Evolutionary conservation across 2,113 vertebrate genomes (phyloP), one percentile per base, ranked within the genome.

Genomic region (Pituophis catenifer): DNA sequence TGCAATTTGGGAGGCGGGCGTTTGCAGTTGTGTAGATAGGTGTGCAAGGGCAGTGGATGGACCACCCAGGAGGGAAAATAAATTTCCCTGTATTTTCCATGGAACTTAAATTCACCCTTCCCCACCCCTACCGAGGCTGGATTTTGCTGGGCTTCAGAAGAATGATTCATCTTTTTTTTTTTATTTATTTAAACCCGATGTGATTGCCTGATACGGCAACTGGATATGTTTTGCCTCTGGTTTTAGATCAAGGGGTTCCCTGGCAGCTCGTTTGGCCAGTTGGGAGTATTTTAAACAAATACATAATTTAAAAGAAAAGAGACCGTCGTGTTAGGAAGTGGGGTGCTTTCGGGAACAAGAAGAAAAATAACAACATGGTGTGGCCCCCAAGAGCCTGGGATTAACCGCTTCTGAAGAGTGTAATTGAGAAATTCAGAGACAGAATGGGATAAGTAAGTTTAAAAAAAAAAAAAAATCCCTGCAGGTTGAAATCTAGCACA

Each of bases 361-460:
- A 26, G 15, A 7, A 54, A n/a, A n/a, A 81, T 21, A 19, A 81
- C 70, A 3, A 8, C 38, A 15, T 19, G 7, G 15, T 38, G 15
- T 8, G 15, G 70, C 0, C 26, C 26, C 29, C 0, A 0, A 33
- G 29, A 15, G 29, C 5, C 1, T n/a, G 29, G 33, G 75, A 81
- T 81, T 21, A 21, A 44, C 17, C 8, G 3, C 21, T 81, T 81
- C 33, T 81, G 33, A 17, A 81, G 33, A 21, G 33, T 21, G 9
- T 21, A 38, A 81, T 7, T 75, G 65, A 75, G 65, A 33, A 17
- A 75, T 75, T 7, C 65, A 33, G n/a, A 81, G 70, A 33, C 12
- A 75, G n/a, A 81, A 44, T 81, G 75, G 33, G 75, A 81, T 21
- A 81, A 21, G 8, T 29, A 12, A 54, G 13, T 7, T 48, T 48